Evolutionary conservation across 2,797 vertebrate genomes (phyloP).

Genomic region (Chelmon rostratus): DNA sequence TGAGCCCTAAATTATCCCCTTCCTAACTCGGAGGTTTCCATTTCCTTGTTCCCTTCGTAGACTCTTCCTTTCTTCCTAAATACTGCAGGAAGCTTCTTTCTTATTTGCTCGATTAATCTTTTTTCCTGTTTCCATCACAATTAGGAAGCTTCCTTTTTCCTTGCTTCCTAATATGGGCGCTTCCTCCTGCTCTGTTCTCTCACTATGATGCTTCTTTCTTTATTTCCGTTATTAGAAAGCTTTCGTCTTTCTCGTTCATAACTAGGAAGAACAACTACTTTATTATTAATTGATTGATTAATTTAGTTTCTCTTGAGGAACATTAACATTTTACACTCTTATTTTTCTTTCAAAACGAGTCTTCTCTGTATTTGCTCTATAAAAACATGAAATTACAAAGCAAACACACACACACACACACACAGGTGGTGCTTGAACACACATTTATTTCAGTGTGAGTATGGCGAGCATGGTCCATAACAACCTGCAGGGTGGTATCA

Average conservation of each 20-base stretch:
- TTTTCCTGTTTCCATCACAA: background rate
- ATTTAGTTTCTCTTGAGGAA: no score
- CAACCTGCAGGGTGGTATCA: constrained; percentile 31
- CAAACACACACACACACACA: background rate
- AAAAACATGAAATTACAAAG: background rate
- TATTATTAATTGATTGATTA: no score
- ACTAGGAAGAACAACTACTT: no score
- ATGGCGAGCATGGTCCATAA: constrained; percentile 13
- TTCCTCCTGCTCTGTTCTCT: no score
- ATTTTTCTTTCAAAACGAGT: background rate
- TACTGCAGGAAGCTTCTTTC: background rate
- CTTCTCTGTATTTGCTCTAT: no score
- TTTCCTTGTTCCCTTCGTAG: background rate
- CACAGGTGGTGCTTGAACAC: constrained; percentile 24
- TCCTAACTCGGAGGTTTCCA: background rate
- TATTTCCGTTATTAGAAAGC: background rate
- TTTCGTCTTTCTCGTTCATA: background rate
- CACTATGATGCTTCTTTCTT: no score
- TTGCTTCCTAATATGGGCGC: no score
- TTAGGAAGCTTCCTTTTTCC: background rate
- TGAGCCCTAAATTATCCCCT: no score
- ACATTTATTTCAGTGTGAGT: constrained; percentile 10
- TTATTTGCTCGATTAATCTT: no score
- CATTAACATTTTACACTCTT: no score
- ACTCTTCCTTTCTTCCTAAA: background rate